These are phyloP conservation scores for Rhinichthys osculus DNA, from an alignment of 2,797 vertebrate species.

Conservation along the genomic window DNA sequence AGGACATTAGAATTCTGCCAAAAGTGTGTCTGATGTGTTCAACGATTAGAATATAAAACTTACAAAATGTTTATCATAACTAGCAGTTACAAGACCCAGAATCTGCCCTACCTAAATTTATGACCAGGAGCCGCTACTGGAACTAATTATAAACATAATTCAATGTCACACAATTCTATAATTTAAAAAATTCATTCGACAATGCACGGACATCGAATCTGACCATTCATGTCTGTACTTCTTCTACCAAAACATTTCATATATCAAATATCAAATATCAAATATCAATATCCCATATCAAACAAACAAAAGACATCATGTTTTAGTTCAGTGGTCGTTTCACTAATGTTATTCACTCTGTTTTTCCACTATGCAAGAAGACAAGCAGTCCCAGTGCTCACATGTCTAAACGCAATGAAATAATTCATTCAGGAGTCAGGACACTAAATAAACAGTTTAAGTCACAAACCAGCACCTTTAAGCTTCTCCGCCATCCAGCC, in stretches of 20 bases:
- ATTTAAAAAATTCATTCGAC: not conserved
- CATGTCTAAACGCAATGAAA: conserved; percentile 24
- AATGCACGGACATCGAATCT: not conserved
- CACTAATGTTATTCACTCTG: not conserved
- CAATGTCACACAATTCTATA: not conserved
- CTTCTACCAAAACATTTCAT: not conserved
- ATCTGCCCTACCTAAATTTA: too few relatives aligned
- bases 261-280: too few relatives aligned
- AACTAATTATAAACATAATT: not conserved
- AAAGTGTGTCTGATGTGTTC: too few relatives aligned
- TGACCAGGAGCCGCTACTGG: too few relatives aligned
- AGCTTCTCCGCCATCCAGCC: conserved; percentile 5
- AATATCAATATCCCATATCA: not conserved
- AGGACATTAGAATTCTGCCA: too few relatives aligned
- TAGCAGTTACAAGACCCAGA: too few relatives aligned
- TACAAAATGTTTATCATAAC: too few relatives aligned
- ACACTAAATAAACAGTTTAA: conserved; percentile 31
- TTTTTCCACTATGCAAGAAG: conserved; percentile 39
- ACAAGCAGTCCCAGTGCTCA: not conserved
- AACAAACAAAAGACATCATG: not conserved
- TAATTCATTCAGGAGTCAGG: conserved; percentile 30
- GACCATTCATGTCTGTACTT: not conserved
- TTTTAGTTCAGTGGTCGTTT: not conserved
- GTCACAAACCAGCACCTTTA: conserved; percentile 12
- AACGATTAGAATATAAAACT: too few relatives aligned